These are phyloP conservation scores for Hirudinaria manillensis DNA, from an alignment of 2,888 invertebrate species.

Conservation along the genomic window DNA sequence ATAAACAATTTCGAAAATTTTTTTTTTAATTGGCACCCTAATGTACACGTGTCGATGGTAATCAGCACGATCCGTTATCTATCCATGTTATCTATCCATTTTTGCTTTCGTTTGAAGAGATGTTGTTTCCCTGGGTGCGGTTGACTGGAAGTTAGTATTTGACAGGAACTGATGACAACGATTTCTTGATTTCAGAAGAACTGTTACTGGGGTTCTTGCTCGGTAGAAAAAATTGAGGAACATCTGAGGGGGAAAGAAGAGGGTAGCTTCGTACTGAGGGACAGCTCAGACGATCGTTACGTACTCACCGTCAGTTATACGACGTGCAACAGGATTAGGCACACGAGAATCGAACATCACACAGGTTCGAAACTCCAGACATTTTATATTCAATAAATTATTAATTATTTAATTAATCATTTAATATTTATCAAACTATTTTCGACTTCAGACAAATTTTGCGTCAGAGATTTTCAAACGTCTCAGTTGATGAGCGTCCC, in stretches of 20 bases:
- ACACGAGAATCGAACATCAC: constrained; percentile 12
- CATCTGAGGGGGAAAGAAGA: constrained; percentile 2
- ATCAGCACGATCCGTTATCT: no score
- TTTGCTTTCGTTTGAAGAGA: no score
- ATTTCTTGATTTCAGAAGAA: background rate
- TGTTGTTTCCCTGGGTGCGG: no score
- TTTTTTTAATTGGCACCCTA: no score
- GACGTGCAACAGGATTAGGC: background rate
- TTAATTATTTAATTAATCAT: background rate
- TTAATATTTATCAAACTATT: background rate
- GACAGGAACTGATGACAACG: no score
- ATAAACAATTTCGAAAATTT: no score
- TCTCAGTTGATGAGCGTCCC: constrained; percentile 4
- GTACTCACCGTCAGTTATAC: constrained; percentile 22
- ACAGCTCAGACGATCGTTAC: constrained; percentile 18
- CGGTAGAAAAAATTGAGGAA: background rate
- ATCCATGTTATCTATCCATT: no score
- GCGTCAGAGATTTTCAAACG: background rate
- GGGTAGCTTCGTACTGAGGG: constrained; percentile 11
- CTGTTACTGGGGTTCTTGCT: constrained; percentile 21
- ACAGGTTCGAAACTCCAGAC: background rate
- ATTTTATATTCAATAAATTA: background rate
- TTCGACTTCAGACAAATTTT: background rate
- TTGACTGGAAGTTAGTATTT: no score
- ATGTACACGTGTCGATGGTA: no score